phyloP scores from a whole-genome alignment of 2,888 invertebrate genomes.

The Drosophila demipolita region DNA sequence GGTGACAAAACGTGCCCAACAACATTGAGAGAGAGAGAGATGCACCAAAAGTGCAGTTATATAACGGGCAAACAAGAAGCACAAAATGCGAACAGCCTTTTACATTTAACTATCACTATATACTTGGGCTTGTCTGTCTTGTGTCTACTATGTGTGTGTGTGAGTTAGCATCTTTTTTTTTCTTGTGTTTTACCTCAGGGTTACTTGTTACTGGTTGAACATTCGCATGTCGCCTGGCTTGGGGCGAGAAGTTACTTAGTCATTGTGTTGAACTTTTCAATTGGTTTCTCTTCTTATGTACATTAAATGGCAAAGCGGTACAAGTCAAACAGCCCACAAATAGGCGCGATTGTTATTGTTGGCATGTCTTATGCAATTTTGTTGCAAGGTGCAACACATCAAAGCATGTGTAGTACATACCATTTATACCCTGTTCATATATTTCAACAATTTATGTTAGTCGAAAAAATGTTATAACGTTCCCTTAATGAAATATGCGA shows the following conservation, averaged over 20 bases:
- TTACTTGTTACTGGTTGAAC: slow-evolving; percentile 36
- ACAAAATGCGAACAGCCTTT: slow-evolving; percentile 61
- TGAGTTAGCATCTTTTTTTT: slow-evolving; percentile 25
- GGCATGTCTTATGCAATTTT: slow-evolving; percentile 31
- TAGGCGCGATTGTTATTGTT: slow-evolving; percentile 21
- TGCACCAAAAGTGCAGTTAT: slow-evolving; percentile 74
- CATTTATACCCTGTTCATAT: slow-evolving; percentile 12
- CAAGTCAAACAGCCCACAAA: slow-evolving; percentile 10
- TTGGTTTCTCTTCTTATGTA: slow-evolving; percentile 25
- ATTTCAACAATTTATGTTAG: neutral
- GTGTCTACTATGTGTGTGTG: slow-evolving; percentile 15
- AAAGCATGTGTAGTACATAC: slow-evolving; percentile 9
- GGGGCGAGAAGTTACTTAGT: slow-evolving; percentile 52
- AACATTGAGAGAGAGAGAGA: slow-evolving; percentile 43
- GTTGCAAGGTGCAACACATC: slow-evolving; percentile 43
- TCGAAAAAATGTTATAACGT: neutral
- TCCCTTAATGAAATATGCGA: neutral
- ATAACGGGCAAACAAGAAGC: slow-evolving; percentile 56
- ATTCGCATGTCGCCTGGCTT: slow-evolving; percentile 20
- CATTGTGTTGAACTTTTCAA: slow-evolving; percentile 43
- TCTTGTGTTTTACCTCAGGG: slow-evolving; percentile 42
- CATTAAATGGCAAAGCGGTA: slow-evolving; percentile 50
- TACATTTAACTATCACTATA: slow-evolving; percentile 56
- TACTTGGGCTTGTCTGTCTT: slow-evolving; percentile 8
- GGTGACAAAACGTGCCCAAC: slow-evolving; percentile 71